Evolutionary conservation across 2,113 vertebrate genomes (phyloP).

Genomic region (Rana temporaria): DNA sequence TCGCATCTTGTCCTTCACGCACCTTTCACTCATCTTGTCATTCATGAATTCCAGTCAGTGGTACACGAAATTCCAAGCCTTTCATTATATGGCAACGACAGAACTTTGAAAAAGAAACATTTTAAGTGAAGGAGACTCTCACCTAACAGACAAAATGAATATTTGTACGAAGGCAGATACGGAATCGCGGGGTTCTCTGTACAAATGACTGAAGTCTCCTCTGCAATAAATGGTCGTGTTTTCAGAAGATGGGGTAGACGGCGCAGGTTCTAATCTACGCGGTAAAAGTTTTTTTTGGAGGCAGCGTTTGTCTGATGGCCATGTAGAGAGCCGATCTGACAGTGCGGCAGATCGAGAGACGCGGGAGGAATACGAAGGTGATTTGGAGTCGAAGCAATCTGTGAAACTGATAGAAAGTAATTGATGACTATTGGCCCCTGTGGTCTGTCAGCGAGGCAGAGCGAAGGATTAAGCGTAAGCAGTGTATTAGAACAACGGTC

Average conservation of each 20-base stretch:
- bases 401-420: slow-evolving; percentile 2
- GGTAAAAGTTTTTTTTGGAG: no score
- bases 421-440: not conserved
- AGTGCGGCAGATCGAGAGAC: not conserved
- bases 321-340: not conserved
- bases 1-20: not conserved
- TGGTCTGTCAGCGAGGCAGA: not conserved
- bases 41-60: not conserved
- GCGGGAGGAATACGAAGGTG: not conserved
- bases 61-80: not conserved
- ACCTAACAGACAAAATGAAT: not conserved
- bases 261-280: no score
- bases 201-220: not conserved
- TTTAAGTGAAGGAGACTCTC: not conserved
- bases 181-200: not conserved
- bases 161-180: not conserved
- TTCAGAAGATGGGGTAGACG: not conserved
- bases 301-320: no score
- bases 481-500: no score
- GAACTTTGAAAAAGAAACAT: not conserved
- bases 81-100: not conserved
- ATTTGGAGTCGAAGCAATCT: not conserved
- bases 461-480: not conserved
- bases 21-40: not conserved
- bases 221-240: not conserved